Base-by-base conservation (phyloP, 2,888 invertebrate species). In the Liopterus haemorrhoidalis region DNA sequence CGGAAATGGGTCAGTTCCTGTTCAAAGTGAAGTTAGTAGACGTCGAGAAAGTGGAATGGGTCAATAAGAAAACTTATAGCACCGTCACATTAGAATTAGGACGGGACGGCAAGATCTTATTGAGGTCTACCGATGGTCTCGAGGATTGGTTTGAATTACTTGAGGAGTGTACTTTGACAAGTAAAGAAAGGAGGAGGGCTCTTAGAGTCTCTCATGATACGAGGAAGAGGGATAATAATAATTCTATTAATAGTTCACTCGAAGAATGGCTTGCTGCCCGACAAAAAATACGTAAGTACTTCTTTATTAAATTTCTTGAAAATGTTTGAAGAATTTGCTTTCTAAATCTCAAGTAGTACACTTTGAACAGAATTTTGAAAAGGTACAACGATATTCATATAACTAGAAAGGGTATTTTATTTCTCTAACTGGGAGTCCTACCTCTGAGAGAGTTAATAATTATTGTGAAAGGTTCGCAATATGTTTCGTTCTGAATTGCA, bases 1-100 rank as follows among this genome's bases (percentile, higher is more conserved):
- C 78, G 11, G 78, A 78, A 60, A 79, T 79, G 79, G 79, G 79
- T 50, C 76, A 76, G 64, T 79, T 79, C 62, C 74, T 79, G 54
- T 79, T 78, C 68, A 79, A 79, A 74, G 70, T 77, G 50, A 74
- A 76, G 61, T 67, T 78, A 53, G 75, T 77, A 41, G 81, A 81
- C 61, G 76, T 81, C 32, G 78, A 79, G 56, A 73, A 74, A 56
- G 75, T 80, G 32, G 78, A 79, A 64, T 80, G 79, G 79, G 71
- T 78, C 47, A 79, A 78, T 62, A 75, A 77, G 52, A 76, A 77
- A 54, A 77, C 75, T 40, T 79, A 78, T 59, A 78, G 76, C 59
- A 72, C 76, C 52, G 76, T 80, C 51, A 71, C 71, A n/a, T 59
- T 76, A 44, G 70, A 73, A 30, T 62, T 79, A 53, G 74, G 74